These are phyloP conservation scores for Rhagoletis pomonella DNA, from an alignment of 1,140 invertebrate genomes.

Conservation along the genomic window DNA sequence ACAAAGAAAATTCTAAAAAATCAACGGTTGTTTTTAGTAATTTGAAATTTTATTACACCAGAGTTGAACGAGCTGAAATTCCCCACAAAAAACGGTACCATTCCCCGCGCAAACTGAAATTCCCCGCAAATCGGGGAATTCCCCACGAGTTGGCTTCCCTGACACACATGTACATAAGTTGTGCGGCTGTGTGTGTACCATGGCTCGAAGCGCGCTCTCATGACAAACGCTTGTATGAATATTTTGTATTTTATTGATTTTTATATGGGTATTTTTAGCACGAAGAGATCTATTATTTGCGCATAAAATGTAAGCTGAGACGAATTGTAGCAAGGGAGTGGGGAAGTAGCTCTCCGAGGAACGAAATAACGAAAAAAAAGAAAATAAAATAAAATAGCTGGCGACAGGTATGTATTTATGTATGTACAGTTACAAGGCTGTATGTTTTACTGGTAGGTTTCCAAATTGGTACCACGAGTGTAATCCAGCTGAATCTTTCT, in stretches of 20 bases:
- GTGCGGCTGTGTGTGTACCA: background rate
- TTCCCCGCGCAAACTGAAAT: too few relatives aligned
- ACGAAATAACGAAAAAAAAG: background rate
- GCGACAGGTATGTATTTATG: constrained; percentile 1
- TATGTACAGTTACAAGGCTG: background rate
- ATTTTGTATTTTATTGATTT: constrained; percentile 48
- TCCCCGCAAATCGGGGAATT: too few relatives aligned
- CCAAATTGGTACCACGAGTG: too few relatives aligned
- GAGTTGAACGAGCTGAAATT: too few relatives aligned
- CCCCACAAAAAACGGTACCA: too few relatives aligned
- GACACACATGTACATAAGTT: background rate
- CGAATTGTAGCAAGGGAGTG: background rate
- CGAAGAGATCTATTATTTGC: constrained; percentile 10
- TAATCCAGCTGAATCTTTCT: too few relatives aligned
- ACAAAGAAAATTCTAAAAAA: too few relatives aligned
- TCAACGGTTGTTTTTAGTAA: too few relatives aligned
- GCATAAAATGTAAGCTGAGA: background rate
- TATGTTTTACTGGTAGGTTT: too few relatives aligned
- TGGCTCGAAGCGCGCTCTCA: background rate
- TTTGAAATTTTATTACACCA: too few relatives aligned
- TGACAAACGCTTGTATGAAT: constrained; percentile 12
- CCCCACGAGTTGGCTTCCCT: too few relatives aligned
- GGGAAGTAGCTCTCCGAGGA: background rate
- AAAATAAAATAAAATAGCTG: background rate
- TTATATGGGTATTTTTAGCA: constrained; percentile 22